phyloP scores from a whole-genome alignment of 2,888 invertebrate species.

The Meloe dianella region DNA sequence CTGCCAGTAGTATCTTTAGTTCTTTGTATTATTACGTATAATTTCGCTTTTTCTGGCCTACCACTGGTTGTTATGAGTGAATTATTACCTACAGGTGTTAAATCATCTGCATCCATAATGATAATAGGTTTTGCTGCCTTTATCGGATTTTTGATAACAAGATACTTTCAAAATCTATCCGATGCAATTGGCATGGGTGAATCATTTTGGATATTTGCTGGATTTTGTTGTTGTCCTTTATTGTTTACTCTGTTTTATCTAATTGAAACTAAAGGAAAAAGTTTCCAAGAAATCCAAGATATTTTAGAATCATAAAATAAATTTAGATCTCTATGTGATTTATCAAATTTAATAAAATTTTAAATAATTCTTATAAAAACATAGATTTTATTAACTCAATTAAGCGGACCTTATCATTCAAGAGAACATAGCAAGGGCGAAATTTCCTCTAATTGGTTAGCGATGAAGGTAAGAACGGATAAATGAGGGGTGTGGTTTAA shows the following conservation, averaged over 20 bases:
- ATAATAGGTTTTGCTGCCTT: constrained; percentile 76
- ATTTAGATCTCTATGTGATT: neutral
- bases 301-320: constrained; percentile 17
- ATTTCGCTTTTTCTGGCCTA: constrained; percentile 71
- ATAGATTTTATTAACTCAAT: too few relatives aligned
- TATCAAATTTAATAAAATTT: too few relatives aligned
- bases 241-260: constrained; percentile 65
- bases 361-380: too few relatives aligned
- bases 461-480: too few relatives aligned
- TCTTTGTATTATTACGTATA: constrained; percentile 69
- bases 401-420: too few relatives aligned
- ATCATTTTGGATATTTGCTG: constrained; percentile 74
- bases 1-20: constrained; percentile 58
- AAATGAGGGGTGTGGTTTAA: too few relatives aligned
- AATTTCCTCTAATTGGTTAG: too few relatives aligned
- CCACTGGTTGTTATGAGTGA: constrained; percentile 69
- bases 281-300: constrained; percentile 43
- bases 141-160: constrained; percentile 74
- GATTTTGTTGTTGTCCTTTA: constrained; percentile 66
- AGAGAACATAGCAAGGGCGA: too few relatives aligned
- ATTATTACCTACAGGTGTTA: constrained; percentile 77
- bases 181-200: constrained; percentile 64
- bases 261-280: constrained; percentile 45
- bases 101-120: constrained; percentile 75
- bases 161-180: constrained; percentile 68